phyloP scores from a whole-genome alignment of 2,113 vertebrate species.

The Centropristis striata region DNA sequence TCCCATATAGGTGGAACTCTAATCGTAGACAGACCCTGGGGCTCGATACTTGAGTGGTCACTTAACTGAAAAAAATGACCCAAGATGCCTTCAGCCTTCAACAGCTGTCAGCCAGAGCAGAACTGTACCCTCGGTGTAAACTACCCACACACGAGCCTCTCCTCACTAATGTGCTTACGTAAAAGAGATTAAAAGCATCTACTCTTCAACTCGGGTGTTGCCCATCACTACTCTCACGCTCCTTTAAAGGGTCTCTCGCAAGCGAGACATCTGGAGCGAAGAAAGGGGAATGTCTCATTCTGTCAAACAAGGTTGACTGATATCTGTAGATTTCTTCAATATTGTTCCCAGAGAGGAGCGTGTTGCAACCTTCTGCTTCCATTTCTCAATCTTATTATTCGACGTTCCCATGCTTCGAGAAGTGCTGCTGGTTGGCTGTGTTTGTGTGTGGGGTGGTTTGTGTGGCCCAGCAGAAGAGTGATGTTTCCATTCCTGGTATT shows the following conservation, averaged over 20 bases:
- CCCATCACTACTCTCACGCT: conserved; percentile 46
- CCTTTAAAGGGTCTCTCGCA: conserved; percentile 33
- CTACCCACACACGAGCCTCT: conserved; percentile 38
- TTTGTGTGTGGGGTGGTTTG: conserved; percentile 25
- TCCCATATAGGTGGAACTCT: too few relatives aligned
- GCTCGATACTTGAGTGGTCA: conserved; percentile 3
- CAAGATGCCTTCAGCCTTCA: conserved; percentile 6
- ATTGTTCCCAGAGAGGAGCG: background rate
- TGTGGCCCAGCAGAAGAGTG: conserved; percentile 53
- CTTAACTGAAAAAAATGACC: conserved; percentile 32
- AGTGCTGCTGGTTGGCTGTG: background rate
- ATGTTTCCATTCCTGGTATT: conserved; percentile 69
- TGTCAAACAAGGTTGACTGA: conserved; percentile 73
- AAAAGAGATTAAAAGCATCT: conserved; percentile 60
- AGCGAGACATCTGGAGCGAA: conserved; percentile 58
- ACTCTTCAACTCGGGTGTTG: conserved; percentile 55
- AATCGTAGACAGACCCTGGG: background rate
- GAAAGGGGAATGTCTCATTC: conserved; percentile 40
- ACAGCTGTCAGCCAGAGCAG: conserved; percentile 37
- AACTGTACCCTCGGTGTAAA: conserved; percentile 48
- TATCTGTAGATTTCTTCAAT: conserved; percentile 48
- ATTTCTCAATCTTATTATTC: conserved; percentile 30
- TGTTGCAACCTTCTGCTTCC: conserved; percentile 33
- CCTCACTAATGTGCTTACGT: conserved; percentile 58
- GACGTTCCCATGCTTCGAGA: background rate